These are phyloP conservation scores for Phenacoccus solenopsis DNA, from an alignment of 1,140 invertebrate species.

Conservation along the genomic window DNA sequence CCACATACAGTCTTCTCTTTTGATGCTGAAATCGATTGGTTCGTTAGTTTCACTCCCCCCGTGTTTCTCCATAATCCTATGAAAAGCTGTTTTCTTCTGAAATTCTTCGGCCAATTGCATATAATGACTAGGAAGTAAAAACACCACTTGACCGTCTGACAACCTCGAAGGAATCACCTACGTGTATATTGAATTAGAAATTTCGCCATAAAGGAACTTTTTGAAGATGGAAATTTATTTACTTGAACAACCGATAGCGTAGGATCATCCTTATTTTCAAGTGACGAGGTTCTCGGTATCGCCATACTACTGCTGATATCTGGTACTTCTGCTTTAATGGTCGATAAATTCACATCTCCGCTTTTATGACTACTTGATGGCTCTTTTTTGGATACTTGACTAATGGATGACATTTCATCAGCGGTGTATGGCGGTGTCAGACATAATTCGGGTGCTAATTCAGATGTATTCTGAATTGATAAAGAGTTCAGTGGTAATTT, in stretches of 20 bases:
- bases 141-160: constrained; percentile 43
- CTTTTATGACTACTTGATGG: neutral
- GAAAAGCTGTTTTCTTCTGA: constrained; percentile 31
- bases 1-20: constrained; percentile 27
- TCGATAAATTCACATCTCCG: neutral
- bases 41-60: constrained; percentile 22
- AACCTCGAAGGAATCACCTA: constrained; percentile 40
- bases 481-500: too few species aligned
- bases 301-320: neutral
- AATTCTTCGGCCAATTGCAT: constrained; percentile 31
- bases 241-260: neutral
- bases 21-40: constrained; percentile 28
- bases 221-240: neutral
- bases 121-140: constrained; percentile 41
- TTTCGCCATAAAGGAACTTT: neutral
- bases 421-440: neutral
- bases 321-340: neutral
- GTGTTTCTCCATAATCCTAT: constrained; percentile 35
- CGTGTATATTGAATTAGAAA: constrained; percentile 32
- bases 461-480: neutral
- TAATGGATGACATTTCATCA: neutral
- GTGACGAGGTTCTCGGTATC: neutral
- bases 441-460: neutral
- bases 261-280: constrained; percentile 2
- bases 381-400: neutral